A percentile compares a stretch with the other conserved stretches of the same genome.
phyloP scores from a whole-genome alignment of 2,113 vertebrate genomes.

The Candoia aspera region DNA sequence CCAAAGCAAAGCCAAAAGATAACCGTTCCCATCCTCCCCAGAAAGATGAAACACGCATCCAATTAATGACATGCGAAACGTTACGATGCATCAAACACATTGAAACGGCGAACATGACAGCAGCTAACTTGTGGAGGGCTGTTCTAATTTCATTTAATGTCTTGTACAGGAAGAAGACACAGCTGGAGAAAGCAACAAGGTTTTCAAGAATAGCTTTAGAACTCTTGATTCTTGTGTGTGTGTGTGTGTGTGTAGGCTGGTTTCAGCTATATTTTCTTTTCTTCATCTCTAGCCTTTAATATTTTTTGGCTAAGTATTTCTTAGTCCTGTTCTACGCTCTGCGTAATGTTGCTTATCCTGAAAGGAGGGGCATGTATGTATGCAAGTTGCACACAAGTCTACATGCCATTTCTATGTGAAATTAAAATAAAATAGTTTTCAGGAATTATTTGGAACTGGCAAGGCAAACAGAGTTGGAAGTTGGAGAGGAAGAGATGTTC shows the following conservation, averaged over 20 bases:
- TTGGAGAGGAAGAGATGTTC: not conserved
- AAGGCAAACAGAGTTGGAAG: constrained; percentile 9
- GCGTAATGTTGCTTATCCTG: not conserved
- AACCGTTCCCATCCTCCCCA: no score
- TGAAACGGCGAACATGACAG: no score
- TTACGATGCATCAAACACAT: no score
- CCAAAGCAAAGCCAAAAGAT: no score
- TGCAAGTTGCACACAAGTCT: no score
- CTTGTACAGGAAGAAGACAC: not conserved
- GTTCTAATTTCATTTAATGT: not conserved
- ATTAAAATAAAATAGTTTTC: not conserved
- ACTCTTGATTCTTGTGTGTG: not conserved
- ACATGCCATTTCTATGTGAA: not conserved
- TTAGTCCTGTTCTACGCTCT: not conserved
- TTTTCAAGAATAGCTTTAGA: not conserved
- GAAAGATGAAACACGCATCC: no score
- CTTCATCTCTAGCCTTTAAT: not conserved
- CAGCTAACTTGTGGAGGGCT: not conserved
- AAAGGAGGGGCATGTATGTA: not conserved
- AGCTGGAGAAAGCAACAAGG: not conserved
- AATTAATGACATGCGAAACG: no score
- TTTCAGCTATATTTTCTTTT: not conserved
- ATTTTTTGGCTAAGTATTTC: not conserved
- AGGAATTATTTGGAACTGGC: constrained; percentile 21
- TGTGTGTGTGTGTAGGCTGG: not conserved